A percentile compares a stretch with the other conserved stretches of the same genome.
Evolutionary conservation across 2,888 invertebrate genomes (phyloP).

Genomic region (Pristionchus arcanus): DNA sequence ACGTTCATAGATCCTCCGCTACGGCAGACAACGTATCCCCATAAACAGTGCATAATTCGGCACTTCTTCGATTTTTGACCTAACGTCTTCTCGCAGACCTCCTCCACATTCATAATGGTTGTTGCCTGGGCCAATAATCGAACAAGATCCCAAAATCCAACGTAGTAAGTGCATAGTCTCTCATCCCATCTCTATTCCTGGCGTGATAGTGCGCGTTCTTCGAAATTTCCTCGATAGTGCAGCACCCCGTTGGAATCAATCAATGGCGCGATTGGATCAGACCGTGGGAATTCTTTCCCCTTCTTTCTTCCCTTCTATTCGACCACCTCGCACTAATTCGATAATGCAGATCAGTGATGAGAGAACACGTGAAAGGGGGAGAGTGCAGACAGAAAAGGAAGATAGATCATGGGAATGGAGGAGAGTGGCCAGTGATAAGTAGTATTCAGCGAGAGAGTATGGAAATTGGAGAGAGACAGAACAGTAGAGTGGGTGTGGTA

Average conservation of each 20-base stretch:
- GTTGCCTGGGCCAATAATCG: no score
- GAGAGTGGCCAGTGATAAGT: slow-evolving; percentile 6
- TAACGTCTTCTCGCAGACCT: no score
- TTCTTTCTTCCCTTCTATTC: background rate
- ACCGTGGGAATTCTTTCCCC: slow-evolving; percentile 23
- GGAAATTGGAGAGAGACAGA: background rate
- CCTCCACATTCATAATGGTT: no score
- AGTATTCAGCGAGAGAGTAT: slow-evolving; percentile 1
- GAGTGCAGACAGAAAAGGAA: slow-evolving; percentile 23
- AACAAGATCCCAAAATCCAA: background rate
- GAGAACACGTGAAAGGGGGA: slow-evolving; percentile 11
- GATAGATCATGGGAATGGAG: background rate
- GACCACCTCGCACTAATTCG: slow-evolving; percentile 31
- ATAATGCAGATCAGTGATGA: slow-evolving; percentile 6
- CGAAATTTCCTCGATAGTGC: background rate
- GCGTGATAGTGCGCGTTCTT: background rate
- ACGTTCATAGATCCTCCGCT: background rate
- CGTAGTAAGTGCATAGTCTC: background rate
- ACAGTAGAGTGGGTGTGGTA: slow-evolving; percentile 24
- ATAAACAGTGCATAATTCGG: no score
- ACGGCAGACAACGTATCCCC: no score
- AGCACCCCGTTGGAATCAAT: background rate
- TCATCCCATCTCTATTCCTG: background rate
- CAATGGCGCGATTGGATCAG: background rate
- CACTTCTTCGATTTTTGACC: no score